Percentiles rank a stretch among this genome's conserved stretches.
Conservation (phyloP, 1,140 invertebrate genomes). For the Temnothorax nylanderi region DNA sequence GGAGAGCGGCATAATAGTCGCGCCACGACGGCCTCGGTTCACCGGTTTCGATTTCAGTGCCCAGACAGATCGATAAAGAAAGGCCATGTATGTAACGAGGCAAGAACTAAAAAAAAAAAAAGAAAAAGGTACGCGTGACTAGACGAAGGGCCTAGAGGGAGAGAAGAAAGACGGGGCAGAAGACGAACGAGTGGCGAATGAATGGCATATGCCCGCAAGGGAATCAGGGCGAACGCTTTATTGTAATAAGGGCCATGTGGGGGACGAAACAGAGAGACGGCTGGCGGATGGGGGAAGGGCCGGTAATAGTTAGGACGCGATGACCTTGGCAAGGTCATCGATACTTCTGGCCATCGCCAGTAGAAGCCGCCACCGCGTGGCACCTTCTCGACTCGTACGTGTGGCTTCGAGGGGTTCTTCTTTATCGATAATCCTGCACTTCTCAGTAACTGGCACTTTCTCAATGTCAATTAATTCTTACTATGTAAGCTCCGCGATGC, state of each 20-base stretch:
- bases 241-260: slow-evolving; percentile 77
- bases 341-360: slow-evolving; percentile 79
- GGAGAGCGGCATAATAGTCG: slow-evolving; percentile 62
- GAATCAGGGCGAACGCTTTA: slow-evolving; percentile 77
- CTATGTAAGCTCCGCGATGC: background rate
- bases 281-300: slow-evolving; percentile 61
- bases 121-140: background rate
- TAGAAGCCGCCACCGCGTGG: slow-evolving; percentile 77
- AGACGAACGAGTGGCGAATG: slow-evolving; percentile 70
- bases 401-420: slow-evolving; percentile 63
- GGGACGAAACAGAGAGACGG: slow-evolving; percentile 57
- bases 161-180: background rate
- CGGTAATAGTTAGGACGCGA: slow-evolving; percentile 76
- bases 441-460: slow-evolving; percentile 36
- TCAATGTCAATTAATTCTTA: slow-evolving; percentile 55
- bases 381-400: slow-evolving; percentile 17
- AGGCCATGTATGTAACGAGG: slow-evolving; percentile 64
- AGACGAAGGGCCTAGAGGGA: slow-evolving; percentile 23
- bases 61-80: slow-evolving; percentile 62
- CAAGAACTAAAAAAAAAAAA: slow-evolving; percentile 60
- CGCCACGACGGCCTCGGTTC: slow-evolving; percentile 64
- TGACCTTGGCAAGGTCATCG: slow-evolving; percentile 84
- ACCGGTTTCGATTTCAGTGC: slow-evolving; percentile 72
- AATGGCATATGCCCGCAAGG: slow-evolving; percentile 75
- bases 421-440: slow-evolving; percentile 73